These are phyloP conservation scores for Ardeotis arabs DNA, from an alignment of 2,113 vertebrate species.

Conservation along the genomic window DNA sequence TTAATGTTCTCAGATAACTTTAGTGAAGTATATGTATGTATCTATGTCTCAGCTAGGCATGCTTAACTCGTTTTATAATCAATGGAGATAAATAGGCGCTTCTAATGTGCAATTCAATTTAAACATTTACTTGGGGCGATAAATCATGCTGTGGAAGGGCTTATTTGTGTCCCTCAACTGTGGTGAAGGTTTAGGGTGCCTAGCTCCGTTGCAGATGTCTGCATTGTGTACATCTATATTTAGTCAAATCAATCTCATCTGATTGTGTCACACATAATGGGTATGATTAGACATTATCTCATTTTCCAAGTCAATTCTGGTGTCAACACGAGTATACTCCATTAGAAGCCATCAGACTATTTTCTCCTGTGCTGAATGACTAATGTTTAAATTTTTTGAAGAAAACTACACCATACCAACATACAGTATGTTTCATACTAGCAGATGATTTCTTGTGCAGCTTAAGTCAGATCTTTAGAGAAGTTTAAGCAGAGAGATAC, in stretches of 20 bases:
- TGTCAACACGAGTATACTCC: slow-evolving; percentile 25
- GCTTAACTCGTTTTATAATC: not conserved
- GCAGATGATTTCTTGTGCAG: not conserved
- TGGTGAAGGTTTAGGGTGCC: not conserved
- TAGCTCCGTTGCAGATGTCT: slow-evolving; percentile 51
- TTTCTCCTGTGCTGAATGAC: not conserved
- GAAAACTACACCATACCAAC: not conserved
- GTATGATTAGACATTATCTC: slow-evolving; percentile 45
- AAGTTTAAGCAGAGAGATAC: not conserved
- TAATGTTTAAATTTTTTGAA: not conserved
- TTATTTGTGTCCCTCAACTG: slow-evolving; percentile 33
- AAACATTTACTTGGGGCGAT: not conserved
- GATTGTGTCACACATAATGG: slow-evolving; percentile 58
- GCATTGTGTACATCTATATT: slow-evolving; percentile 47
- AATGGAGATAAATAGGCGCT: not conserved
- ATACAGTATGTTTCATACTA: not conserved
- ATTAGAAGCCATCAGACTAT: not conserved
- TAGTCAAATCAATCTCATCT: slow-evolving; percentile 40
- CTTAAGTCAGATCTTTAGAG: not conserved
- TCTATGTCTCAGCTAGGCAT: not conserved
- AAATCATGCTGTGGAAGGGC: slow-evolving; percentile 12
- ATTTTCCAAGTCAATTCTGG: slow-evolving; percentile 25
- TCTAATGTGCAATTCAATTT: not conserved
- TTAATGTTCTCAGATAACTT: not conserved
- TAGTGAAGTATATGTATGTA: not conserved